These are phyloP conservation scores for Drosophila cognata DNA, from an alignment of 2,888 invertebrate species.

Conservation along the genomic window DNA sequence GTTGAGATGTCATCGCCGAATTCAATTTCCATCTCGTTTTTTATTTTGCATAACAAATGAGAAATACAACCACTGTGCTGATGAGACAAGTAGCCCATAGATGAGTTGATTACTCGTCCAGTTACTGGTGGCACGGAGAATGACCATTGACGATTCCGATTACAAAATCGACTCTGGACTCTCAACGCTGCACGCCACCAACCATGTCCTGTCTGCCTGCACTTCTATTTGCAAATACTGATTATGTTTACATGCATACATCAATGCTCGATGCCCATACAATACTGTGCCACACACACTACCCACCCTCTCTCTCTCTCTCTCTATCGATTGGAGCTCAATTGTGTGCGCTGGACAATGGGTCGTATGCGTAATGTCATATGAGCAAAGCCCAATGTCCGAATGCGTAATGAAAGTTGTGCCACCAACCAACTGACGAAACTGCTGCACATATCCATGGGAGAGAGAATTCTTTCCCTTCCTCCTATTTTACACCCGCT, in stretches of 20 bases:
- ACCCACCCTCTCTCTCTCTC: background rate
- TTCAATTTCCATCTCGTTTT: background rate
- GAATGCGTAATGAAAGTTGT: constrained; percentile 79
- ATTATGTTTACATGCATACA: constrained; percentile 83
- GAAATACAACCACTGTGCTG: constrained; percentile 26
- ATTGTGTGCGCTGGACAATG: constrained; percentile 70
- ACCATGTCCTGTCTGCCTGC: constrained; percentile 39
- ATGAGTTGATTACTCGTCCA: constrained; percentile 8
- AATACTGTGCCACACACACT: constrained; percentile 40
- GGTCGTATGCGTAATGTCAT: constrained; percentile 75
- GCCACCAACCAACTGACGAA: constrained; percentile 53
- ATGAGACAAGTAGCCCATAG: constrained; percentile 22
- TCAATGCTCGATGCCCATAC: constrained; percentile 75
- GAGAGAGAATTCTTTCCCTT: background rate
- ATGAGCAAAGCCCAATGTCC: constrained; percentile 68
- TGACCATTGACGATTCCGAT: constrained; percentile 56
- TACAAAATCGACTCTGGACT: constrained; percentile 35
- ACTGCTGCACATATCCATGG: constrained; percentile 28
- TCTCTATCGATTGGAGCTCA: constrained; percentile 48
- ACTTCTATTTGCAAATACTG: constrained; percentile 81
- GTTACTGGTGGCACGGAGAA: constrained; percentile 16
- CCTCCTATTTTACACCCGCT: background rate
- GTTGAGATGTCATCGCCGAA: constrained; percentile 40
- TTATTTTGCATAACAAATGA: constrained; percentile 41
- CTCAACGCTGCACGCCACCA: background rate